Evolutionary conservation across 1,140 invertebrate genomes (phyloP), one percentile per base, ranked within the genome.

Genomic region (Oscheius sp.): DNA sequence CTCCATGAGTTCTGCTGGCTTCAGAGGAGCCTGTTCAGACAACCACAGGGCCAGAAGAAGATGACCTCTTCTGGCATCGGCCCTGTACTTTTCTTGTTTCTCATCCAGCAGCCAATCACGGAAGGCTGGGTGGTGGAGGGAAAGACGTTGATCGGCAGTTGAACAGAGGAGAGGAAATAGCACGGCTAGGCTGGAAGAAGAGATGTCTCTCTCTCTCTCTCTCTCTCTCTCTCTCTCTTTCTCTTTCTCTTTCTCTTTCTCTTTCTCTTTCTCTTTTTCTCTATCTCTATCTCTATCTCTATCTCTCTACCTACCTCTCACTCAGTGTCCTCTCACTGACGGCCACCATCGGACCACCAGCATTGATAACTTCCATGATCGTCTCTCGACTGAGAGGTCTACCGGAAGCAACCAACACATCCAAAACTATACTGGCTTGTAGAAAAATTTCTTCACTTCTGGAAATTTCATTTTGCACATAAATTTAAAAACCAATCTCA

Each of bases 311-410:
- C n/a, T n/a, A n/a, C n/a, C n/a, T 55, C 49, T 55, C 49, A 26
- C 35, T 63, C 61, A 63, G 35, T 38, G 80, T 73, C 1, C 68
- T 62, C 13, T 67, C 31, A 13, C 69, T 69, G 18, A 93, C 84
- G 35, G 78, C 76, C 78, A 91, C 91, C 36, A 89, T 88, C 46
- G 91, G 89, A 62, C 91, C 88, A 63, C 91, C 88, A 0, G 93
- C 90, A 87, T 95, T 95, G 0, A 96, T 90, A 1, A 93, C 93
- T 85, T 95, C 93, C 85, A 92, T 95, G 79, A 97, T 93, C 86
- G 96, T 93, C 52, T 92, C 88, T 35, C 93, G 85, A 1, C 91
- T 95, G 1, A 97, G 85, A 0, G 95, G 95, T 86, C 93, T 93
- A 0, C 96, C 86, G 3, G 92, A 91, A 2, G 94, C 91, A 49